These are phyloP conservation scores for Diceros bicornis DNA, from an alignment of 2,797 vertebrate species.

Conservation along the genomic window DNA sequence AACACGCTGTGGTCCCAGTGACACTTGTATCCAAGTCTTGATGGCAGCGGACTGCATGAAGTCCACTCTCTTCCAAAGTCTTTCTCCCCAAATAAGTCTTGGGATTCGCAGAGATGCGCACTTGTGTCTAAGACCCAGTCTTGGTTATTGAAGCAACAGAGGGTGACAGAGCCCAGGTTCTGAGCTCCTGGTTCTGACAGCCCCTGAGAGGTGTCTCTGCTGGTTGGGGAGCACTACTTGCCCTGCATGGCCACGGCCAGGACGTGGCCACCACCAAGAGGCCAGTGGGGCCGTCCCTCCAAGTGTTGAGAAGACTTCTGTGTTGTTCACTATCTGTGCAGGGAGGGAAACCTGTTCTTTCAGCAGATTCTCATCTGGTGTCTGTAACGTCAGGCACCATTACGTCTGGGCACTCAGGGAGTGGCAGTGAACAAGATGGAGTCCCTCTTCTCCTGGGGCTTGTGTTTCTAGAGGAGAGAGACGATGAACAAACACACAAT, in stretches of 20 bases:
- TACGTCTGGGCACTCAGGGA: not conserved
- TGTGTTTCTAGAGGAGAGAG: not conserved
- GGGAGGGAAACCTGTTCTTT: not conserved
- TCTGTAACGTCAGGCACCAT: not conserved
- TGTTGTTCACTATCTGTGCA: not conserved
- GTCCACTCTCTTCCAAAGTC: not conserved
- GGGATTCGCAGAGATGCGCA: not conserved
- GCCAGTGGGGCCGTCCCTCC: conserved; percentile 71
- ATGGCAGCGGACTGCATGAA: not conserved
- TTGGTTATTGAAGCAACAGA: not conserved
- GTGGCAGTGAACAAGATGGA: not conserved
- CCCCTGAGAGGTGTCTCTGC: not conserved
- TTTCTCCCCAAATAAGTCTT: not conserved
- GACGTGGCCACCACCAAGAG: conserved; percentile 84
- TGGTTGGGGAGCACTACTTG: not conserved
- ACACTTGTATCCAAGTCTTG: not conserved
- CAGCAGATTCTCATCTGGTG: not conserved
- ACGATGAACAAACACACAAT: not conserved
- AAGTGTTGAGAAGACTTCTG: not conserved
- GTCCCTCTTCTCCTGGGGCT: not conserved
- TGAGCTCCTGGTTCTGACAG: not conserved
- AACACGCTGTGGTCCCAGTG: not conserved
- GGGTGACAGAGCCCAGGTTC: not conserved
- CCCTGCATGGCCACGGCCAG: not conserved
- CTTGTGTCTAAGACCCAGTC: not conserved